Conservation (phyloP, 2,797 vertebrate species). For the Squalus acanthias region DNA sequence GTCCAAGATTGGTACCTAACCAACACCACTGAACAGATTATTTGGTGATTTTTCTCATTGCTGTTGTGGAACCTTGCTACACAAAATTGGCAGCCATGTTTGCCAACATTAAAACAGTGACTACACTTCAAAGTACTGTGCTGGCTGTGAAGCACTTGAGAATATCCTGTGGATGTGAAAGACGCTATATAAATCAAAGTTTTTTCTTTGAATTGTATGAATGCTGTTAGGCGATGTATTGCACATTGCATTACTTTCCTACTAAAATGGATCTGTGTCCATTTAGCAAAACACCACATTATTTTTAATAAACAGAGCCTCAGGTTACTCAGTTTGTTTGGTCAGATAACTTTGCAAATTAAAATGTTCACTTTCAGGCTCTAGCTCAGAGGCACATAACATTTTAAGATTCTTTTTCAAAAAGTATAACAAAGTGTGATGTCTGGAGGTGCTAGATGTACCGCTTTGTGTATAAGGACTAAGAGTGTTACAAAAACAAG, state of each 20-base stretch:
- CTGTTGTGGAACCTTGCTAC: neutral
- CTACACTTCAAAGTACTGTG: neutral
- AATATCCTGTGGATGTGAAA: neutral
- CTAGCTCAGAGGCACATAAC: neutral
- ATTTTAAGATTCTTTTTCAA: neutral
- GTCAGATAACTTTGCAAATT: neutral
- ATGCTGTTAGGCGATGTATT: neutral
- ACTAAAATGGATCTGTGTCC: neutral
- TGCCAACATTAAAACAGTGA: constrained; percentile 4
- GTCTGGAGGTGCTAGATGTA: too few species aligned
- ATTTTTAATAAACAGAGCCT: neutral
- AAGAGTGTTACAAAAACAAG: too few species aligned
- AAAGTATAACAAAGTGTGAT: neutral
- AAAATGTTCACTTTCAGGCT: neutral
- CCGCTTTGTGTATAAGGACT: too few species aligned
- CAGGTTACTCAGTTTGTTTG: neutral
- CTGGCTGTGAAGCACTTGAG: neutral
- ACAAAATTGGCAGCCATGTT: neutral
- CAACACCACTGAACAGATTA: neutral
- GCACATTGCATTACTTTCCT: neutral
- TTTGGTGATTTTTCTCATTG: neutral
- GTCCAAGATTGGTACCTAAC: neutral
- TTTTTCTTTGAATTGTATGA: neutral
- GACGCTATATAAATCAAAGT: neutral
- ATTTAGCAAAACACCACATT: neutral